Conservation (phyloP, 37 sponge, comb jelly and placozoan genomes). For the Crambe crambe region DNA sequence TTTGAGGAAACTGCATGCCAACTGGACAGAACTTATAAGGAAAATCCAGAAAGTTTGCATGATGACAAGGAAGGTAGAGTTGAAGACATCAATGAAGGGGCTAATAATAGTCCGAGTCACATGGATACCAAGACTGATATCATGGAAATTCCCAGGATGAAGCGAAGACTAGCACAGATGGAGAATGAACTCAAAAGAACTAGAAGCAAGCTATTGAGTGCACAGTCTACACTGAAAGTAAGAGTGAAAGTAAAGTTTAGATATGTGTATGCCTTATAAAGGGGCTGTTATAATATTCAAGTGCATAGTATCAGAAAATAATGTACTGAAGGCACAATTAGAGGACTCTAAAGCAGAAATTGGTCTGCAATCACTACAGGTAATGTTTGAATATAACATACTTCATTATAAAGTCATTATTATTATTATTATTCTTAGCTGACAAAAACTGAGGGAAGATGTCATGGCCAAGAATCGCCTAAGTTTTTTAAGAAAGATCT, state of each 20-base stretch:
- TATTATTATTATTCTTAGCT: not conserved
- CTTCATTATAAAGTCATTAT: too few species aligned
- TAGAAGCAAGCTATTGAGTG: not conserved
- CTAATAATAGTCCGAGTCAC: too few species aligned
- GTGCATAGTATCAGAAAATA: slow-evolving; percentile 9
- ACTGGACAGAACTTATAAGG: not conserved
- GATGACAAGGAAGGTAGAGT: not conserved
- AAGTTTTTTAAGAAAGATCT: slow-evolving; percentile 67
- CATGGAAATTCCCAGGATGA: slow-evolving; percentile 13
- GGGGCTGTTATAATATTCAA: too few species aligned
- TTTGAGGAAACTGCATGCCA: not conserved
- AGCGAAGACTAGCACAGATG: slow-evolving; percentile 1
- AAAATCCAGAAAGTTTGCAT: too few species aligned
- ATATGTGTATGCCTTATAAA: too few species aligned
- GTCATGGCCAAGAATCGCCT: slow-evolving; percentile 38
- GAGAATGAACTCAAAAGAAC: slow-evolving; percentile 28
- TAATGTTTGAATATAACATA: not conserved
- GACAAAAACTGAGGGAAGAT: not conserved
- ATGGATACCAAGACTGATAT: slow-evolving; percentile 3
- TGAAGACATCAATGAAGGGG: not conserved
- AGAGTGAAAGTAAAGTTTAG: not conserved
- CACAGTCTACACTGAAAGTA: slow-evolving; percentile 2
- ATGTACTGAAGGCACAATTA: slow-evolving; percentile 5
- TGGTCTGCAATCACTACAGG: not conserved
- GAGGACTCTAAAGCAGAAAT: slow-evolving; percentile 18